phyloP scores from a whole-genome alignment of 2,888 invertebrate species.

The Petrolisthes cinctipes region DNA sequence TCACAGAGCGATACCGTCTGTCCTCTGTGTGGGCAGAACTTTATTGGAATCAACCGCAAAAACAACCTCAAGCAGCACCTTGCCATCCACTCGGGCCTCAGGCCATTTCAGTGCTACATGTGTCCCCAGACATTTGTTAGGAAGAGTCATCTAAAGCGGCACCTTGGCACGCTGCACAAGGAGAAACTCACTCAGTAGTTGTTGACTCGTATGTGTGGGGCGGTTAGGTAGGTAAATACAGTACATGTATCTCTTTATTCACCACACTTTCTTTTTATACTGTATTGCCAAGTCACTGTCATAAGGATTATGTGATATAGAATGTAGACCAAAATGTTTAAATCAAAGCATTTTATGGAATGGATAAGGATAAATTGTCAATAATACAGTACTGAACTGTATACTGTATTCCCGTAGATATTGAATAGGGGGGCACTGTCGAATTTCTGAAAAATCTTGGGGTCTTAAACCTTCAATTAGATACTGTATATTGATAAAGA shows the following conservation, averaged over 20 bases:
- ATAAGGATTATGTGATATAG: background rate
- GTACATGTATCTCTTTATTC: background rate
- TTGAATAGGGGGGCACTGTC: too few species aligned
- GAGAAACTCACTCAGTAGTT: background rate
- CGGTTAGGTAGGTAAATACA: background rate
- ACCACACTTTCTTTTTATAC: background rate
- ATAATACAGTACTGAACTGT: background rate
- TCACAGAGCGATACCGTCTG: constrained; percentile 49
- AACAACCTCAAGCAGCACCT: constrained; percentile 58
- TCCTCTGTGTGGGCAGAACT: constrained; percentile 52
- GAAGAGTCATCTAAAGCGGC: constrained; percentile 48
- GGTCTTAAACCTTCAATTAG: too few species aligned
- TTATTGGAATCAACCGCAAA: constrained; percentile 54
- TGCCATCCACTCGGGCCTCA: constrained; percentile 53
- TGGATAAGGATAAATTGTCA: background rate
- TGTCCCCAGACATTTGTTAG: constrained; percentile 51
- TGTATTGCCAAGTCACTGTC: background rate
- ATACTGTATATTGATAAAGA: too few species aligned
- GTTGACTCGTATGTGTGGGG: background rate
- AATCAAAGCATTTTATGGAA: background rate
- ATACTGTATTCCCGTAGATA: too few species aligned
- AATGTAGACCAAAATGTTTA: background rate
- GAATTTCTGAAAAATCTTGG: too few species aligned
- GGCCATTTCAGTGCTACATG: constrained; percentile 47
- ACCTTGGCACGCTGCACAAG: constrained; percentile 41